Conservation (phyloP, 1,140 invertebrate species). For the Drosophila fuyamai region DNA sequence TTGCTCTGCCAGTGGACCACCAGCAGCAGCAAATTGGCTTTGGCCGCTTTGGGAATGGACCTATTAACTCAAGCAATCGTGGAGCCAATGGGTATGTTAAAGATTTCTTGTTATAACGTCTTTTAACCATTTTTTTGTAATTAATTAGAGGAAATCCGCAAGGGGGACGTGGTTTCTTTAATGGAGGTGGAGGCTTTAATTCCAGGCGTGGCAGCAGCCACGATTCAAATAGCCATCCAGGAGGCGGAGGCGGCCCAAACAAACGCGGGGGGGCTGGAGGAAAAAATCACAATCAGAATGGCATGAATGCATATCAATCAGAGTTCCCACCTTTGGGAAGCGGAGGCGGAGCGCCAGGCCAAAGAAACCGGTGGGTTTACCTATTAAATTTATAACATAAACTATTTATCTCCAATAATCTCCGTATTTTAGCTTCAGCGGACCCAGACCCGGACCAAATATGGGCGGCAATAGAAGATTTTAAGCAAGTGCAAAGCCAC, state of each 20-base stretch:
- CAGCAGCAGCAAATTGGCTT: slow-evolving; percentile 58
- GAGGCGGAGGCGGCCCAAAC: slow-evolving; percentile 18
- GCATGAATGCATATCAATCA: slow-evolving; percentile 85
- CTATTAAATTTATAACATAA: neutral
- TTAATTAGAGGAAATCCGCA: slow-evolving; percentile 34
- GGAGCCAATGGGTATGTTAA: slow-evolving; percentile 44
- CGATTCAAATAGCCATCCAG: slow-evolving; percentile 63
- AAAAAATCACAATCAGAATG: slow-evolving; percentile 72
- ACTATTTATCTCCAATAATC: neutral
- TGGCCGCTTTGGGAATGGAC: slow-evolving; percentile 64
- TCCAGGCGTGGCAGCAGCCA: slow-evolving; percentile 63
- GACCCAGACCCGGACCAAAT: slow-evolving; percentile 55
- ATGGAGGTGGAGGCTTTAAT: slow-evolving; percentile 72
- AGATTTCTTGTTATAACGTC: too few relatives aligned
- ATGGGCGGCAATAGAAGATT: slow-evolving; percentile 66
- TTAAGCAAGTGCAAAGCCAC: slow-evolving; percentile 33
- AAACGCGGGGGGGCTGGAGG: slow-evolving; percentile 46
- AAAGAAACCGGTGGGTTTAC: slow-evolving; percentile 57
- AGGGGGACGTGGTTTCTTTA: slow-evolving; percentile 83
- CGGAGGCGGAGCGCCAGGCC: slow-evolving; percentile 45
- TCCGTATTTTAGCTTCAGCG: slow-evolving; percentile 45
- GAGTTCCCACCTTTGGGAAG: slow-evolving; percentile 69
- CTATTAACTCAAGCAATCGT: slow-evolving; percentile 44
- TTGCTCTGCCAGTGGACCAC: slow-evolving; percentile 68
- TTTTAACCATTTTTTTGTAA: neutral